Evolutionary conservation across 2,797 vertebrate genomes (phyloP).

Genomic region (Scarus forsteni): DNA sequence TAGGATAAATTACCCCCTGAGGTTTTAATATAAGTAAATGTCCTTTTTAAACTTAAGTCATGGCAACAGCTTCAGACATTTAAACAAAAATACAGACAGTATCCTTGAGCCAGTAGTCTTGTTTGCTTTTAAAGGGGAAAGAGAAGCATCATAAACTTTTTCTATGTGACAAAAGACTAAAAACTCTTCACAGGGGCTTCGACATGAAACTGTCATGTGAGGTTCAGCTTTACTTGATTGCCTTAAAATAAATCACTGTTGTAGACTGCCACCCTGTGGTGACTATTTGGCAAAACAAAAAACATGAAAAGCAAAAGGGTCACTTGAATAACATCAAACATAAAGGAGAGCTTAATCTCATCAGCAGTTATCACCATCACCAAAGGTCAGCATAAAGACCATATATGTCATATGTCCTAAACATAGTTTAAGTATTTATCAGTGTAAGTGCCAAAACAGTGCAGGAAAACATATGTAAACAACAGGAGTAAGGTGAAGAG

Average conservation of each 20-base stretch:
- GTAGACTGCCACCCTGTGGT: constrained; percentile 43
- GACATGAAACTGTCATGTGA: not conserved
- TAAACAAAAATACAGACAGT: no score
- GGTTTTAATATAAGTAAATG: no score
- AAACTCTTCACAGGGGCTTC: no score
- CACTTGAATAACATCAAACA: constrained; percentile 12
- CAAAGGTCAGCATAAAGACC: not conserved
- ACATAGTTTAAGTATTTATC: constrained; percentile 32
- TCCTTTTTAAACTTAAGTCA: no score
- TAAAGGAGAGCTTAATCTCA: constrained; percentile 30
- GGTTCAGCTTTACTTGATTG: not conserved
- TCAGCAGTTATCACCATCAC: constrained; percentile 42
- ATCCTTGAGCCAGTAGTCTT: no score
- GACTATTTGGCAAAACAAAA: constrained; percentile 14
- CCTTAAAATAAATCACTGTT: constrained; percentile 12
- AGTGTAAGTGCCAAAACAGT: constrained; percentile 54
- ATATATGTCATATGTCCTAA: constrained; percentile 9
- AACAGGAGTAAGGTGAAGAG: constrained; percentile 1
- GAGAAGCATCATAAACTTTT: no score
- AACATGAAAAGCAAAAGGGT: constrained; percentile 6
- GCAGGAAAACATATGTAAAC: constrained; percentile 57
- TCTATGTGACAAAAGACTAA: not conserved
- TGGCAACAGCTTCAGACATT: no score
- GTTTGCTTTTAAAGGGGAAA: no score
- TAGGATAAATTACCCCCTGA: no score